Conservation (phyloP, 2,888 invertebrate species). For the Acanthoscelides obtectus region DNA sequence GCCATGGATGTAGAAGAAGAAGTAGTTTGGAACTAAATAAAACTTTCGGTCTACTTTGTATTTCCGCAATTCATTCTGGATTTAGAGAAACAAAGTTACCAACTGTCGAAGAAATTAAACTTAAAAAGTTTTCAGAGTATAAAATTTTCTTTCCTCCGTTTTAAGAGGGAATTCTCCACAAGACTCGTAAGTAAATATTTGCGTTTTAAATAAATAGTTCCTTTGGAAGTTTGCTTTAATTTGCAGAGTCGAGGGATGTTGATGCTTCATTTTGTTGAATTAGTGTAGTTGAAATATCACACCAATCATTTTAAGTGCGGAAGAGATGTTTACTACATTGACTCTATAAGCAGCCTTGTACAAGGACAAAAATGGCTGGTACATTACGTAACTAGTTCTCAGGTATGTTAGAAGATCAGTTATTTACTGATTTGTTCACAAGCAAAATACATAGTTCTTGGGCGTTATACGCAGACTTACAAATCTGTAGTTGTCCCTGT, state of each 20-base stretch:
- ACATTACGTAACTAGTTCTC: no score
- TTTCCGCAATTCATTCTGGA: conserved; percentile 22
- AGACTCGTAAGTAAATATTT: conserved; percentile 10
- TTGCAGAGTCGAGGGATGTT: not conserved
- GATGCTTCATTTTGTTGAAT: conserved; percentile 41
- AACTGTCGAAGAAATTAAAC: conserved; percentile 24
- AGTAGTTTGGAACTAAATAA: conserved; percentile 25
- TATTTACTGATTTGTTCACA: no score
- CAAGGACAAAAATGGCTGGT: no score
- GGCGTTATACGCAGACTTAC: no score
- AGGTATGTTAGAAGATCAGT: no score
- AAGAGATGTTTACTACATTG: no score
- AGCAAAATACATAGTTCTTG: no score
- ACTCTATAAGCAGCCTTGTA: no score
- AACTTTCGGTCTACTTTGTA: conserved; percentile 24
- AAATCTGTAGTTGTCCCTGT: no score
- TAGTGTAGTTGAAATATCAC: conserved; percentile 18
- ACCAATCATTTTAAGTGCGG: not conserved
- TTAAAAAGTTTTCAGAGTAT: conserved; percentile 7
- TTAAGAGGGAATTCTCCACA: conserved; percentile 3
- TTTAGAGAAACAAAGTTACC: conserved; percentile 22
- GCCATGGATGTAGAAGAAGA: conserved; percentile 22
- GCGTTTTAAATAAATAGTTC: conserved; percentile 11
- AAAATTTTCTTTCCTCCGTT: conserved; percentile 14
- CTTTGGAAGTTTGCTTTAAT: not conserved